Evolutionary conservation across 2,888 invertebrate species (phyloP), one percentile per base, ranked within the genome.

Genomic region (Frankliniella fusca): DNA sequence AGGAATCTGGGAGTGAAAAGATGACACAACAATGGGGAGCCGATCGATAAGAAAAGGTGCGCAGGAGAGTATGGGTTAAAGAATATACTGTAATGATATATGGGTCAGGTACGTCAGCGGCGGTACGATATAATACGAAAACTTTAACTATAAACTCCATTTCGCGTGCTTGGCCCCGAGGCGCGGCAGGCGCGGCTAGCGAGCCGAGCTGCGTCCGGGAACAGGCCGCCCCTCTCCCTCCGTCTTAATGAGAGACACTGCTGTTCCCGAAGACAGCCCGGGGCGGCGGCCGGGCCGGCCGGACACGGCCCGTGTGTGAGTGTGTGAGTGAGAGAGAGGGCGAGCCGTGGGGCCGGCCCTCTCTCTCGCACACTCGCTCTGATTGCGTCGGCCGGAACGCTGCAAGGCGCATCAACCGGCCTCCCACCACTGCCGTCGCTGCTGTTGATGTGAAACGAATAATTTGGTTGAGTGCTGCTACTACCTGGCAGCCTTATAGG

Each of bases 401-500:
- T 76, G 70, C 70, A 76, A 76, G 70, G 70, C 70, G 27, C 70
- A 76, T 76, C 27, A 27, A 76, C 27, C 27, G 61, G 38, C 38
- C 61, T 61, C 61, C 38, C 61, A 61, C 61, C 61, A 20, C 54
- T 15, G 54, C 54, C 70, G 70, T 27, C 70, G n/a, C 70, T 76
- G 70, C n/a, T 76, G 70, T 76, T 76, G 70, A 76, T 76, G 70
- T 76, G 70, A 76, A 76, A 76, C 70, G 70, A 76, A 76, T 76
- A 76, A 76, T 76, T 76, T 76, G 70, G 70, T 76, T 76, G 70
- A 76, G 70, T 23, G 70, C 70, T 76, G 70, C 70, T 70, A 20
- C 54, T 54, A 76, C 70, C 61, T 61, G 61, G 61, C 38, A 38
- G 38, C 38, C 38, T 38, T 38, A 38, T 38, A 38, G 38, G 38